These are phyloP conservation scores for Antigone vipio DNA, from an alignment of 2,113 vertebrate genomes.

Conservation along the genomic window DNA sequence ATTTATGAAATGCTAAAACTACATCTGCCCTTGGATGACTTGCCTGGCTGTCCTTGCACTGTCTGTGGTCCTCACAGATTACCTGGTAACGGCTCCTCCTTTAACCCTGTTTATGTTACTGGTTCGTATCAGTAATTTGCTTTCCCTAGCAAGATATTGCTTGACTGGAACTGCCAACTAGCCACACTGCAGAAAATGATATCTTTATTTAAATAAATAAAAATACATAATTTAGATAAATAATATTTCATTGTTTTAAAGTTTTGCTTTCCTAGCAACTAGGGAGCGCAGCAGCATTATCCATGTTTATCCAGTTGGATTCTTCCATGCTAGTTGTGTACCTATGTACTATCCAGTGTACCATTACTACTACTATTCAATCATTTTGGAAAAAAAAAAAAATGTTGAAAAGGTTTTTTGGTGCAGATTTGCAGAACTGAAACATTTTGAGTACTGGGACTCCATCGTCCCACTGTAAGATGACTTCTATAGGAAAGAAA, in stretches of 20 bases:
- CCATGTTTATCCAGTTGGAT: not conserved
- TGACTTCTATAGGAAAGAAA: not conserved
- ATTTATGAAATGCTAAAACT: not conserved
- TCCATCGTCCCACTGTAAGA: fast-evolving
- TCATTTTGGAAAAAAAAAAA: not conserved
- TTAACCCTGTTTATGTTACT: not conserved
- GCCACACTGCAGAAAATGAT: not conserved
- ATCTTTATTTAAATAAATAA: not conserved
- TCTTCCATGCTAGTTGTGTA: not conserved
- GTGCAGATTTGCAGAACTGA: not conserved
- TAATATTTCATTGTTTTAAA: not conserved
- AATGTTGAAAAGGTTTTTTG: not conserved
- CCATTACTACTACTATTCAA: not conserved
- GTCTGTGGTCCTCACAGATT: not conserved
- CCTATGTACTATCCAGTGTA: not conserved
- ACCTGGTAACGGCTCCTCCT: not conserved
- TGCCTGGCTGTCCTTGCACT: not conserved
- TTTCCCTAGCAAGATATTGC: not conserved
- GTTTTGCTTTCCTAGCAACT: not conserved
- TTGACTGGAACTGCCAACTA: not conserved
- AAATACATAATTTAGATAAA: not conserved
- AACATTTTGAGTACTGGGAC: not conserved
- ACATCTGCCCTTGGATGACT: not conserved
- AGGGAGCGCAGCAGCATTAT: not conserved
- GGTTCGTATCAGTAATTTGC: not conserved